phyloP scores from a whole-genome alignment of 2,797 vertebrate genomes.

The Vireo griseus region DNA sequence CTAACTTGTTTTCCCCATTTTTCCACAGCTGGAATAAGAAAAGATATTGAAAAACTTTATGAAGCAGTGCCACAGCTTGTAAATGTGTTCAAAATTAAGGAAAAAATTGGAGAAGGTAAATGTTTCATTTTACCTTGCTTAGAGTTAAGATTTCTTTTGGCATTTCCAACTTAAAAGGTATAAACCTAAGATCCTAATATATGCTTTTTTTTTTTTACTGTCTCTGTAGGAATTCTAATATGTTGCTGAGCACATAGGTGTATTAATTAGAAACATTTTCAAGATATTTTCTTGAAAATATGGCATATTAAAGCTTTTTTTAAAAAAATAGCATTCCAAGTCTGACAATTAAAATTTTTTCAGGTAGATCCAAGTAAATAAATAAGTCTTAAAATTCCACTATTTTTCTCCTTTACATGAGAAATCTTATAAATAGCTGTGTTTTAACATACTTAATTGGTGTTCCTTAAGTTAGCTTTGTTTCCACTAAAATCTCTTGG shows the following conservation, averaged over 20 bases:
- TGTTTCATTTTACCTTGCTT: not conserved
- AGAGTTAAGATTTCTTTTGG: not conserved
- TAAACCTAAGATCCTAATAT: not conserved
- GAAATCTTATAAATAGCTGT: not conserved
- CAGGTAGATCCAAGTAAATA: not conserved
- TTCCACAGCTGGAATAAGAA: constrained; percentile 77
- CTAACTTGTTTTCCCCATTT: not conserved
- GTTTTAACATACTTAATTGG: not conserved
- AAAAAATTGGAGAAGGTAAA: constrained; percentile 96
- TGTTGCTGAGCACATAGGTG: not conserved
- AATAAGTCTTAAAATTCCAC: not conserved
- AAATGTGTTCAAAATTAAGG: constrained; percentile 85
- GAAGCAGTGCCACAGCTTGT: constrained; percentile 90
- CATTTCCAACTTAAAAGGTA: not conserved
- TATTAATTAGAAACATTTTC: not conserved
- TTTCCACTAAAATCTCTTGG: not conserved
- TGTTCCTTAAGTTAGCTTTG: not conserved
- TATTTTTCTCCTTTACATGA: not conserved
- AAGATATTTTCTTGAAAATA: not conserved
- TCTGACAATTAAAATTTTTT: not conserved
- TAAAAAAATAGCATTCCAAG: not conserved
- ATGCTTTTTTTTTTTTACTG: not conserved
- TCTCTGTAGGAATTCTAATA: not conserved
- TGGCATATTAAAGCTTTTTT: not conserved
- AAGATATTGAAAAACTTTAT: constrained; percentile 88